These are phyloP conservation scores for Cryptophagus acutangulus DNA, from an alignment of 2,888 invertebrate genomes.

Conservation along the genomic window DNA sequence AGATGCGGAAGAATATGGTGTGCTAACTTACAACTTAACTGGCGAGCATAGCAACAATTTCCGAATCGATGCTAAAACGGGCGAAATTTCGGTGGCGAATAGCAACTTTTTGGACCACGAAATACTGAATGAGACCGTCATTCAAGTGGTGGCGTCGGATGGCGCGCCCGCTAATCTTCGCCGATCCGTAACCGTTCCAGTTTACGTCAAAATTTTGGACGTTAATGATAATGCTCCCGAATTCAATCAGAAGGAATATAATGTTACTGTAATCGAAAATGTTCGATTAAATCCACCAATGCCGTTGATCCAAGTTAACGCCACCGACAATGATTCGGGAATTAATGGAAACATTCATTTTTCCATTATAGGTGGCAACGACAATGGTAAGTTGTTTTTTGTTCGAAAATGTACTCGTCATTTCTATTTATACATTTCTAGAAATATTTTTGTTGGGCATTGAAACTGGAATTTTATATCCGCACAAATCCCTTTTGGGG, in stretches of 20 bases:
- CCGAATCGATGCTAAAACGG: conserved; percentile 63
- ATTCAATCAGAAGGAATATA: conserved; percentile 73
- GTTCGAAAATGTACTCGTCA: background rate
- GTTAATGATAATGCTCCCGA: conserved; percentile 86
- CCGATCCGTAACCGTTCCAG: conserved; percentile 70
- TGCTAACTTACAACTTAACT: conserved; percentile 70
- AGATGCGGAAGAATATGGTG: conserved; percentile 74
- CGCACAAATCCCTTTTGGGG: conserved; percentile 65
- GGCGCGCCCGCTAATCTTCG: conserved; percentile 66
- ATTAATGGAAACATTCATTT: conserved; percentile 73
- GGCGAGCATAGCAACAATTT: conserved; percentile 73
- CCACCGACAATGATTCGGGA: conserved; percentile 76
- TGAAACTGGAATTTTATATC: conserved; percentile 75
- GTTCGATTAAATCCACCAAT: conserved; percentile 74
- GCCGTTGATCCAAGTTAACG: conserved; percentile 74
- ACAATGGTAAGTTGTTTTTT: conserved; percentile 50
- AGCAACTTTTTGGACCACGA: conserved; percentile 76
- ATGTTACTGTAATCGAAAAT: conserved; percentile 79
- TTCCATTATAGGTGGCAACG: conserved; percentile 64
- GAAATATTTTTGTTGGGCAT: conserved; percentile 73
- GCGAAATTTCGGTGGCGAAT: conserved; percentile 70
- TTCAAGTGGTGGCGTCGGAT: conserved; percentile 78
- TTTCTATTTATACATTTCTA: conserved; percentile 37
- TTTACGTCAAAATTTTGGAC: conserved; percentile 72
- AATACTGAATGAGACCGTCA: conserved; percentile 59